phyloP scores from a whole-genome alignment of 2,888 invertebrate genomes.

The Chrysina gloriosa region DNA sequence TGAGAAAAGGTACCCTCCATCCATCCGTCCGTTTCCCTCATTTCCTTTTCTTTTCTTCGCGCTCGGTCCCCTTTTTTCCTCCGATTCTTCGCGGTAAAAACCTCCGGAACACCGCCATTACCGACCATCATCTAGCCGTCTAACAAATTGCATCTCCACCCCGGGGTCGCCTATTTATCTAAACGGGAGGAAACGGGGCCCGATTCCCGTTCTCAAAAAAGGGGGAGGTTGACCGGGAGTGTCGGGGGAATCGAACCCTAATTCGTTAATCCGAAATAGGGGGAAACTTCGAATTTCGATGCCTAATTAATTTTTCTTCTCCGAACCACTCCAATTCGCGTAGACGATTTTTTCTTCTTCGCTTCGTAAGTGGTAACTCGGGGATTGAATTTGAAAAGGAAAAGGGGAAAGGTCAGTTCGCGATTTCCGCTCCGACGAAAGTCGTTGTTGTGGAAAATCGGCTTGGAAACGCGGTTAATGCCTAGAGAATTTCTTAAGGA shows the following conservation, averaged over 20 bases:
- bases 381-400: too few relatives aligned
- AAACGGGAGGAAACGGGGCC: not conserved
- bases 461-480: too few relatives aligned
- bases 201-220: too few relatives aligned
- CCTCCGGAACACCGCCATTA: slow-evolving; percentile 18
- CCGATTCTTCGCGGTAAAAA: not conserved
- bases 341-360: too few relatives aligned
- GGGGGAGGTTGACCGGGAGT: too few relatives aligned
- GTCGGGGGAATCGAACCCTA: not conserved
- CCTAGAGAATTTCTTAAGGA: too few relatives aligned
- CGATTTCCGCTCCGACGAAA: too few relatives aligned
- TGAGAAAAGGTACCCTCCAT: not conserved
- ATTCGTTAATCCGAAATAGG: not conserved
- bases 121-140: slow-evolving; percentile 28
- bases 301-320: not conserved
- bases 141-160: slow-evolving; percentile 31
- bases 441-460: too few relatives aligned
- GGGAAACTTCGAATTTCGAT: not conserved
- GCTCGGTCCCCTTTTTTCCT: not conserved
- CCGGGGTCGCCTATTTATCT: slow-evolving; percentile 31
- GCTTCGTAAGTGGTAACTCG: too few relatives aligned
- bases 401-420: too few relatives aligned
- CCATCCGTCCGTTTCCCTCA: not conserved
- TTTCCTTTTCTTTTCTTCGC: not conserved
- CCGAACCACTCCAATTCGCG: too few relatives aligned